These are phyloP conservation scores for Drosophila nasuta DNA, from an alignment of 1,140 invertebrate genomes.

Conservation along the genomic window DNA sequence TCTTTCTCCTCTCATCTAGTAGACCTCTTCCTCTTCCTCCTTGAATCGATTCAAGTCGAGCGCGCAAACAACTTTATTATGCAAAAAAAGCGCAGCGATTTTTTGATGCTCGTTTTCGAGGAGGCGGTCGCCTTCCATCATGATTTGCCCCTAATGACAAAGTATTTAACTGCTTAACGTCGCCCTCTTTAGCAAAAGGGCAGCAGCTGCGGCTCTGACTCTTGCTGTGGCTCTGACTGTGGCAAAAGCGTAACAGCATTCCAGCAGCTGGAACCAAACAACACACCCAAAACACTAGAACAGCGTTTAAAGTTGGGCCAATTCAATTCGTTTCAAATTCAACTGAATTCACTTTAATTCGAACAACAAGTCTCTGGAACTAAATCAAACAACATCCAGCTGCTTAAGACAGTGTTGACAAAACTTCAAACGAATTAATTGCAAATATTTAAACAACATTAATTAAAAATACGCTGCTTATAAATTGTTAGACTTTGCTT, in stretches of 20 bases:
- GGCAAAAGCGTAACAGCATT: slow-evolving; percentile 17
- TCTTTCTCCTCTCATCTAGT: background rate
- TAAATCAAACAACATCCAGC: background rate
- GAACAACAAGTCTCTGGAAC: background rate
- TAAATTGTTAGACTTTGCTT: background rate
- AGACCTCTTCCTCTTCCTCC: background rate
- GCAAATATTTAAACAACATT: background rate
- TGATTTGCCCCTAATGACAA: slow-evolving; percentile 67
- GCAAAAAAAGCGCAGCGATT: slow-evolving; percentile 53
- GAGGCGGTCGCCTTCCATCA: slow-evolving; percentile 43
- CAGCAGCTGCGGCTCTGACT: background rate
- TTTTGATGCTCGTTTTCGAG: slow-evolving; percentile 12
- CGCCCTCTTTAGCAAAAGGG: slow-evolving; percentile 27
- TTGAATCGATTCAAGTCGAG: background rate
- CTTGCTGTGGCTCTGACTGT: background rate
- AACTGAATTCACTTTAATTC: slow-evolving; percentile 17
- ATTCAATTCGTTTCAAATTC: background rate
- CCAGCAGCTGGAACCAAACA: slow-evolving; percentile 6
- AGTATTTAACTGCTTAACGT: slow-evolving; percentile 39
- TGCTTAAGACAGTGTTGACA: slow-evolving; percentile 14
- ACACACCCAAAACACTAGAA: slow-evolving; percentile 30
- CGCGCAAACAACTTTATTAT: slow-evolving; percentile 70
- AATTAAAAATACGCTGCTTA: background rate
- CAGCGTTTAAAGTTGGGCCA: background rate
- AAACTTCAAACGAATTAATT: slow-evolving; percentile 1